Base-by-base conservation (phyloP, 2,888 invertebrate species). In the Cinara cedri region DNA sequence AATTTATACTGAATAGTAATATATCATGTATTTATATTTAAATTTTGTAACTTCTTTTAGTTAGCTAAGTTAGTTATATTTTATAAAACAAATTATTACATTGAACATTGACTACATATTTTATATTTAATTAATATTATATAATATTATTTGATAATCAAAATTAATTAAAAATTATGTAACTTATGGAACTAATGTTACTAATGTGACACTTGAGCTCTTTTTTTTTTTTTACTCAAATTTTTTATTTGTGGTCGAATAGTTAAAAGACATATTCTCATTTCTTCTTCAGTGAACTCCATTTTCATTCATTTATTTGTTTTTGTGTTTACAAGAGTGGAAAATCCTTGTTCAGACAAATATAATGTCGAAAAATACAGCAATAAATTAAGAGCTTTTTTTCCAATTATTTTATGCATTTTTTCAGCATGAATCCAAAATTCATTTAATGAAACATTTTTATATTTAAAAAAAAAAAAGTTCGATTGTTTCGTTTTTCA, bases 401-500 rank as follows among this genome's bases (percentile, higher is more conserved):
- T 44, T 13, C 44, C 42, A 63, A 63, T 63, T 19, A 44, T 6
- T 13, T 6, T 13, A 8, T 44, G 2, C 1, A 44, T 44, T 21
- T 44, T 63, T 44, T 42, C n/a, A 44, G 44, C 44, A 3, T 63
- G 10, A 19, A 63, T 44, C 21, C 63, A 63, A 63, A 63, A 44
- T 44, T 19, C 44, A 63, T 44, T 63, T 44, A 44, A 11, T 63
- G 63, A 8, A 63, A 44, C 44, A 63, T 46, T 65, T 65, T 65
- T 65, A 8, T 65, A 21, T 46, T 65, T 65, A n/a, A n/a, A 21
- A 8, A 65, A 44, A 65, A 65, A 65, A 65, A 13, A 65, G 9
- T 44, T n/a, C n/a, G 44, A 65, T 65, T 44, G 44, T 65, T 65
- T 65, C 21, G 44, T 44, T 44, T 44, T 65, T 65, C 44, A 65